Evolutionary conservation across 2,888 invertebrate species (phyloP).

Genomic region (Gymnocheta viridis): DNA sequence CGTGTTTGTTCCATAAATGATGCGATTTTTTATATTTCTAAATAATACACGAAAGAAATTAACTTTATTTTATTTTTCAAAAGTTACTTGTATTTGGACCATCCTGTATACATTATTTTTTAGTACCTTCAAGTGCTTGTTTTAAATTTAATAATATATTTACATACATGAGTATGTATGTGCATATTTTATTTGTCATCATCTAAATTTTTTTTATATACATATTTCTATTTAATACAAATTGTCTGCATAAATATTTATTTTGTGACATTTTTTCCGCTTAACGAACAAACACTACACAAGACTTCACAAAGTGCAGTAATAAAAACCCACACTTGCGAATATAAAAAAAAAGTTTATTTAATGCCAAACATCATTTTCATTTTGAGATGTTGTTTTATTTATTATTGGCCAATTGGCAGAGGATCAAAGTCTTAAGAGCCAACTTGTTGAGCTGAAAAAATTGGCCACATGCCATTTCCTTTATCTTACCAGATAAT

Average conservation of each 20-base stretch:
- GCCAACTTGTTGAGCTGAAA: conserved; percentile 21
- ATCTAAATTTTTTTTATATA: neutral
- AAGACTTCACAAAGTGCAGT: conserved; percentile 21
- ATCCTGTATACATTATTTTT: too few relatives aligned
- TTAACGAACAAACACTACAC: conserved; percentile 3
- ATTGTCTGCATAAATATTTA: conserved; percentile 28
- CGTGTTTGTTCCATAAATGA: too few relatives aligned
- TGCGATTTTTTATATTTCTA: too few relatives aligned
- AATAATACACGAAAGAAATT: too few relatives aligned
- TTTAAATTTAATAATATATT: neutral
- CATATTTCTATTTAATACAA: neutral
- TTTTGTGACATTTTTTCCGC: conserved; percentile 12
- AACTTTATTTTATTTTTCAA: too few relatives aligned
- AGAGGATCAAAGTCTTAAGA: conserved; percentile 30
- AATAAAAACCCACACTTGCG: conserved; percentile 8
- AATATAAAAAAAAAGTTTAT: neutral
- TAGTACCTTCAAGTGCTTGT: too few relatives aligned
- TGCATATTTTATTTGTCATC: neutral
- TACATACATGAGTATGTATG: too few relatives aligned
- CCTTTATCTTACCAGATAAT: conserved; percentile 21
- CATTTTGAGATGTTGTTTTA: conserved; percentile 7
- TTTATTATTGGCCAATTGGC: conserved; percentile 34
- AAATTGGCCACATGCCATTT: conserved; percentile 41
- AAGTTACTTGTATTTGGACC: too few relatives aligned
- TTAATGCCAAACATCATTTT: conserved; percentile 7